A percentile compares a stretch with the other conserved stretches of the same genome.
phyloP scores from a whole-genome alignment of 2,797 vertebrate species.

The Ctenopoma multispine region DNA sequence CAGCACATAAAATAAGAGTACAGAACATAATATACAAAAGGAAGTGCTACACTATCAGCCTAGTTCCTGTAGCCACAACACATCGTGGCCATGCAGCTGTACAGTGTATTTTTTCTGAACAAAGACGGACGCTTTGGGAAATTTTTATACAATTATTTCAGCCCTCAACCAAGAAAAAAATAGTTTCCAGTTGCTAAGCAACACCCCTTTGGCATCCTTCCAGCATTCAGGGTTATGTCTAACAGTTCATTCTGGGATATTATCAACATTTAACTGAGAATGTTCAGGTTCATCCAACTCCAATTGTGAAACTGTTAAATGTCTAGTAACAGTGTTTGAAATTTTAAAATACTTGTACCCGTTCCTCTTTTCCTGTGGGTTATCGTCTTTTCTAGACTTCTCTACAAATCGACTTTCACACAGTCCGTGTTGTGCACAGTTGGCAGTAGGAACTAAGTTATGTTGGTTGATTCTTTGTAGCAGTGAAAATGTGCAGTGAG shows the following conservation, averaged over 20 bases:
- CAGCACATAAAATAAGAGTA: not conserved
- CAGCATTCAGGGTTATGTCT: conserved; percentile 41
- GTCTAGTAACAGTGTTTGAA: not conserved
- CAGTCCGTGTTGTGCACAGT: not conserved
- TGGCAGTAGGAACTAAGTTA: not conserved
- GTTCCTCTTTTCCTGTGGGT: conserved; percentile 9
- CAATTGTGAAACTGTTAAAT: conserved; percentile 7
- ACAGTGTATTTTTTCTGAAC: conserved; percentile 13
- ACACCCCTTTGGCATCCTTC: conserved; percentile 49
- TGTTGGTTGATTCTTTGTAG: conserved; percentile 3
- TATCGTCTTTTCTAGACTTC: conserved; percentile 4
- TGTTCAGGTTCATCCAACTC: conserved; percentile 27
- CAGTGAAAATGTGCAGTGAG: not conserved
- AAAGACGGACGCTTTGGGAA: conserved; percentile 29
- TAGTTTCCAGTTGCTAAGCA: conserved; percentile 62
- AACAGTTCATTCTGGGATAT: conserved; percentile 40
- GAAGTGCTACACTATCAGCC: not conserved
- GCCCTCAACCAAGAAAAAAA: conserved; percentile 31
- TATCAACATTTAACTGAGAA: conserved; percentile 41
- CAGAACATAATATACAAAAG: not conserved
- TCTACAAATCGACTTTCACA: not conserved
- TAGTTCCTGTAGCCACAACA: not conserved
- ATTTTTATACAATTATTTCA: conserved; percentile 42
- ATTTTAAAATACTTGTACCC: conserved; percentile 5
- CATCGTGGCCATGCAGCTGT: conserved; percentile 4